Evolutionary conservation across 2,797 vertebrate genomes (phyloP).

Genomic region (Limosa lapponica): DNA sequence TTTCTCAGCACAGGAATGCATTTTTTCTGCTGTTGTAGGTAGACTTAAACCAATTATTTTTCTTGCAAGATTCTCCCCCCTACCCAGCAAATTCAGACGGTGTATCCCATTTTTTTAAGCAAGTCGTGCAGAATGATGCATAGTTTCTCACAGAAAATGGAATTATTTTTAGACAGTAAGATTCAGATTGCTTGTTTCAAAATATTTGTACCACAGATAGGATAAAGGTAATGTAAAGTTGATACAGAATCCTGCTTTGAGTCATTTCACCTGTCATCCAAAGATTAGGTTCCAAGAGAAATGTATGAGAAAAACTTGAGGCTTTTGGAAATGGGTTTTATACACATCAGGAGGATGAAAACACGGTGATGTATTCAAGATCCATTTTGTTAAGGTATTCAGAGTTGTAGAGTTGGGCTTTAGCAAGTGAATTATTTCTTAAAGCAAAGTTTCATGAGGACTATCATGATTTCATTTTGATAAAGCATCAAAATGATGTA

Average conservation of each 20-base stretch:
- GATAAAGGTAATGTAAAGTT: neutral
- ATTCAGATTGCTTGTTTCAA: neutral
- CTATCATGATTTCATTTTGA: neutral
- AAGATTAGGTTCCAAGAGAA: neutral
- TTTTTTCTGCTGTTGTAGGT: neutral
- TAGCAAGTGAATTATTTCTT: neutral
- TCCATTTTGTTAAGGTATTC: neutral
- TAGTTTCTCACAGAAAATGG: neutral
- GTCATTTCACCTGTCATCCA: neutral
- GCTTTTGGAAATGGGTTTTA: neutral
- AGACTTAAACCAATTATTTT: neutral
- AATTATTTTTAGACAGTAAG: neutral
- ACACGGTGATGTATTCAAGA: neutral
- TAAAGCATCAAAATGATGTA: too few species aligned
- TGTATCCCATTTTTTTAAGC: neutral
- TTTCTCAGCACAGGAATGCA: neutral
- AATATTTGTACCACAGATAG: neutral
- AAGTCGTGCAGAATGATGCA: neutral
- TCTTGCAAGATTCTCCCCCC: neutral
- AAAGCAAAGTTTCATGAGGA: neutral
- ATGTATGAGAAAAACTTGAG: neutral
- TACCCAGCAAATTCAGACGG: neutral
- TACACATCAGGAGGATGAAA: neutral
- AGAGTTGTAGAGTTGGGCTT: neutral
- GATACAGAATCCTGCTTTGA: neutral